Base-by-base conservation (phyloP, 2,113 vertebrate species). In the Brachyistius frenatus region DNA sequence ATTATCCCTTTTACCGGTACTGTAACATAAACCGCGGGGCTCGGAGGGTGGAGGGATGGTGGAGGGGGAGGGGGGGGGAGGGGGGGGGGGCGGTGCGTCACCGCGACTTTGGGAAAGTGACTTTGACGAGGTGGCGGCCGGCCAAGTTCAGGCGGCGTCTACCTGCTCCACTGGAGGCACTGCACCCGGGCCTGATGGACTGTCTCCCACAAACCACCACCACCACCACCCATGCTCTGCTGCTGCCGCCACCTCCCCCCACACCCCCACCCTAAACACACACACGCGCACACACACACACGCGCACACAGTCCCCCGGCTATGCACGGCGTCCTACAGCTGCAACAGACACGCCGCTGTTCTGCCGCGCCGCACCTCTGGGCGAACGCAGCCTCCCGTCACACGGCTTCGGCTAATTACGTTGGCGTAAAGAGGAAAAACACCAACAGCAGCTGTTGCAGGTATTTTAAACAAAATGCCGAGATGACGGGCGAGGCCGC, bases 21-120 rank as follows among this genome's bases (percentile, higher is more conserved):
- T 92, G 89, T 93, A 94, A 94, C 90, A 88, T 87, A 88, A 94
- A 89, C 90, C 73, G 15, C 0, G 64, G 81, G 41, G 89, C 92
- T 91, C 37, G n/a, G 23, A 23, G 23, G 23, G 23, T 23, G 23
- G 23, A 23, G 23, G 23, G 23, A 23, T 23, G 23, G 23, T 23
- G 23, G 23, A 23, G 23, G 23, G 23, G 23, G 23, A 23, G 23
- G 23, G 23, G 23, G 23, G 23, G 23, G 23, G 23, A 1, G 23
- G 23, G 23, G 23, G 23, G 23, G 82, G 90, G 90, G 84, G 33
- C 83, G 63, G 32, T 69, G 79, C 76, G 88, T 94, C 93, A 93
- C 83, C 35, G 41, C 52, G 50, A 89, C 85, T 93, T 91, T 92
- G 80, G 69, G 37, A 90, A 88, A 92, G 84, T 89, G 86, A 92